Evolutionary conservation across 2,888 invertebrate genomes (phyloP).

Genomic region (Sericinus montela): DNA sequence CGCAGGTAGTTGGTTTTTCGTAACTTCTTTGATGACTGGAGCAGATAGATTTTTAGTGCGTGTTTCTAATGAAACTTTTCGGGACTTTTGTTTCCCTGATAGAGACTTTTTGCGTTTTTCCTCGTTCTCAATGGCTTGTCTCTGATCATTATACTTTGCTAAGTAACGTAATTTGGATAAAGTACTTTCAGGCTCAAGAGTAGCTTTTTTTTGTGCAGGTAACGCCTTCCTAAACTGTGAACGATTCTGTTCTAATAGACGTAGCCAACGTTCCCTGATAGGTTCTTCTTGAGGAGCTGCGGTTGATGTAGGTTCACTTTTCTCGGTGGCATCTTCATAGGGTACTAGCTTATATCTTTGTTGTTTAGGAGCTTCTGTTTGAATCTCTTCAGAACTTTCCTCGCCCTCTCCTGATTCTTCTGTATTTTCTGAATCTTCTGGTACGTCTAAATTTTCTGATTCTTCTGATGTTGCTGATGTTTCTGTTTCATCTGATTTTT

Average conservation of each 20-base stretch:
- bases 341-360: conserved; percentile 27
- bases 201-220: conserved; percentile 7
- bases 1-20: conserved; percentile 31
- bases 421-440: background rate
- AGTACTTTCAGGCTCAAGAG: conserved; percentile 20
- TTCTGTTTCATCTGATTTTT: conserved; percentile 9
- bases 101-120: conserved; percentile 31
- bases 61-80: conserved; percentile 33
- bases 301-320: conserved; percentile 19
- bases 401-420: conserved; percentile 12
- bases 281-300: conserved; percentile 17
- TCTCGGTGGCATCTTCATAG: conserved; percentile 24
- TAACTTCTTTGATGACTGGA: conserved; percentile 36
- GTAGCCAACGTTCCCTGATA: conserved; percentile 25
- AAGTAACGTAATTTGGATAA: conserved; percentile 38
- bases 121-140: conserved; percentile 42
- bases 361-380: conserved; percentile 20
- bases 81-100: conserved; percentile 42
- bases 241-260: conserved; percentile 24
- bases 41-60: conserved; percentile 39
- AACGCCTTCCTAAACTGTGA: conserved; percentile 23
- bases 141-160: conserved; percentile 43
- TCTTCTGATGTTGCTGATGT: conserved; percentile 9
- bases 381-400: conserved; percentile 9
- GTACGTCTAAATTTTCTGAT: background rate